Evolutionary conservation across 30 jellyfish, hydroid and myxozoan species (phyloP).

Genomic region (Catostylus mosaicus): DNA sequence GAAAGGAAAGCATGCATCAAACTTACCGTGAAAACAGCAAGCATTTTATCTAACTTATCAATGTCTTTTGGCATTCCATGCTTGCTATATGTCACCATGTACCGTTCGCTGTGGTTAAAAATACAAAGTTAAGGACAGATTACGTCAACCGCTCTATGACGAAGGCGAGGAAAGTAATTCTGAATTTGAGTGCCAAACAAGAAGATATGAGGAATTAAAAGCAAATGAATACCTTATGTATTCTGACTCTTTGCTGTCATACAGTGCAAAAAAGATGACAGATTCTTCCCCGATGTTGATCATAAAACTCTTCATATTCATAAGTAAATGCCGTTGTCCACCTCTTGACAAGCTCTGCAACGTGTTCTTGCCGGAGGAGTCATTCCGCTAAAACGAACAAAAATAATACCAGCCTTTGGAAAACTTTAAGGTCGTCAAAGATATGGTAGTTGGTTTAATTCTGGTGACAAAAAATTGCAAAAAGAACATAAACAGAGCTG

Average conservation of each 20-base stretch:
- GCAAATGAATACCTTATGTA: slow-evolving; percentile 74
- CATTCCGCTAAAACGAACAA: slow-evolving; percentile 29
- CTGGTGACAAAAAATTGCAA: no score
- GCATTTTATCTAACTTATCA: slow-evolving; percentile 68
- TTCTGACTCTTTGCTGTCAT: slow-evolving; percentile 63
- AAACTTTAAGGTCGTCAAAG: neutral
- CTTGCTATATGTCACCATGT: slow-evolving; percentile 74
- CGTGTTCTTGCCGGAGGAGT: slow-evolving; percentile 18
- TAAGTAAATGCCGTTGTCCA: slow-evolving; percentile 68
- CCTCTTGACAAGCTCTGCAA: slow-evolving; percentile 35
- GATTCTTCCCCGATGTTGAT: slow-evolving; percentile 90
- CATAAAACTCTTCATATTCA: slow-evolving; percentile 69
- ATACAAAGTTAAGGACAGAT: neutral
- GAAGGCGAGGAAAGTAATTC: no score
- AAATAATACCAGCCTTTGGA: no score
- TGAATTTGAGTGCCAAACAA: neutral
- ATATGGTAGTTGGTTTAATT: no score
- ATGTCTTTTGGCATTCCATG: slow-evolving; percentile 87
- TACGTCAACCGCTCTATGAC: neutral
- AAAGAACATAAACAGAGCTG: no score
- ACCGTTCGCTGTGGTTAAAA: slow-evolving; percentile 76
- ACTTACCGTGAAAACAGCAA: slow-evolving; percentile 81
- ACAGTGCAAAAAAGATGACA: slow-evolving; percentile 69
- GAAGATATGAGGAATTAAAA: neutral
- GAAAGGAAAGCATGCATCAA: no score